Percentiles rank a stretch among this genome's conserved stretches.
Conservation (phyloP, 2,888 invertebrate species). For the Dicyrtoma fusca region DNA sequence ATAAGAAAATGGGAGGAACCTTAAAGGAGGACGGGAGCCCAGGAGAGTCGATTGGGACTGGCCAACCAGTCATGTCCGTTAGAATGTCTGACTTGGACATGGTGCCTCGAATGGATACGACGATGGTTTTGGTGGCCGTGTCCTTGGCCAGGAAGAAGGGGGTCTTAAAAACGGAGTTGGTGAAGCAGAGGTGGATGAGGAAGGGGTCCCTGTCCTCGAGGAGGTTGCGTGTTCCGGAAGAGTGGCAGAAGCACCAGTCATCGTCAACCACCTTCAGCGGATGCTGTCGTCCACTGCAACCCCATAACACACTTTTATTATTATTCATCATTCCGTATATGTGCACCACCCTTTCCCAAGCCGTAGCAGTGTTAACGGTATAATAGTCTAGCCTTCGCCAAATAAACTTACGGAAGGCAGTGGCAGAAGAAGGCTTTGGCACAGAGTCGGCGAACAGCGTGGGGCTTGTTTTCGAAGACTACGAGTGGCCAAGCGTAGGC, state of each 20-base stretch:
- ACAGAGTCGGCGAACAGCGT: constrained; percentile 73
- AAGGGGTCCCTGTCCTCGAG: constrained; percentile 70
- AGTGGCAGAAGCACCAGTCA: constrained; percentile 86
- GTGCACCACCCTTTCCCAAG: too few relatives aligned
- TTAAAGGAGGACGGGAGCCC: constrained; percentile 69
- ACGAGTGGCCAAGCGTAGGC: constrained; percentile 89
- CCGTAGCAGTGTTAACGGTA: too few relatives aligned
- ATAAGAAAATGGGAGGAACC: constrained; percentile 53
- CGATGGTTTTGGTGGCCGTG: constrained; percentile 76
- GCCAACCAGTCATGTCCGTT: constrained; percentile 78
- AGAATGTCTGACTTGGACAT: constrained; percentile 82
- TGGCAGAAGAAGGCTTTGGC: too few relatives aligned
- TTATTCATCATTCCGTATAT: too few relatives aligned
- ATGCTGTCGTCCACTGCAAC: constrained; percentile 59
- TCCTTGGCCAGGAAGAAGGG: constrained; percentile 87
- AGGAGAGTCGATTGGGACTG: constrained; percentile 73
- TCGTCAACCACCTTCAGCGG: constrained; percentile 75
- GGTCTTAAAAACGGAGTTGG: constrained; percentile 81
- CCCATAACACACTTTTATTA: too few relatives aligned
- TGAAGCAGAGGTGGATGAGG: constrained; percentile 82
- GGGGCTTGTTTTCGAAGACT: constrained; percentile 72
- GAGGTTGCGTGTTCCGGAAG: constrained; percentile 78
- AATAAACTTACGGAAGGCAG: constrained; percentile 67
- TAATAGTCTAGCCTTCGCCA: not conserved
- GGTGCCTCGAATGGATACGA: constrained; percentile 82